These are phyloP conservation scores for Drosophila gunungcola DNA, from an alignment of 1,140 invertebrate species.

Conservation along the genomic window DNA sequence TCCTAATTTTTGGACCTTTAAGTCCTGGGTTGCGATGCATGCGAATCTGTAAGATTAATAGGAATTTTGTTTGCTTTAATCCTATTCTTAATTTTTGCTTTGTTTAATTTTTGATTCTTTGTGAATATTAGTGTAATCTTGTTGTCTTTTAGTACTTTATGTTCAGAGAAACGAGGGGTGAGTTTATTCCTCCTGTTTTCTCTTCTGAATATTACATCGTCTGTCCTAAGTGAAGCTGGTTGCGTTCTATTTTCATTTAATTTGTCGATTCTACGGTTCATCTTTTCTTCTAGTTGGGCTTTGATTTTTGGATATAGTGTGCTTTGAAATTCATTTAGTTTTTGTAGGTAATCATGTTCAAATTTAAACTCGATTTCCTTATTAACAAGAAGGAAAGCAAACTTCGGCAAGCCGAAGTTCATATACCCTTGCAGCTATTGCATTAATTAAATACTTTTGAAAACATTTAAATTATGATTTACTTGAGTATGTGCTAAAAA, in stretches of 20 bases:
- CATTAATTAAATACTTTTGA: too few relatives aligned
- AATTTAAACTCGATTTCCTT: neutral
- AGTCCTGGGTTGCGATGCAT: constrained; percentile 5
- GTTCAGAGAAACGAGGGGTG: constrained; percentile 2
- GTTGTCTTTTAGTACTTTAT: constrained; percentile 1
- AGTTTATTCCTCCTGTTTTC: constrained; percentile 9
- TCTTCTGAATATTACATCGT: constrained; percentile 6
- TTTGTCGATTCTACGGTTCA: neutral
- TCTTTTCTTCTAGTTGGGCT: neutral
- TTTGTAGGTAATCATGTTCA: neutral
- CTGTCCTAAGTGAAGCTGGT: neutral
- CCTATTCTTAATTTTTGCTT: constrained; percentile 5
- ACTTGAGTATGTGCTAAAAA: too few relatives aligned
- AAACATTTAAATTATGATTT: too few relatives aligned
- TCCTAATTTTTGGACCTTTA: constrained; percentile 7
- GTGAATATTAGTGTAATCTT: neutral
- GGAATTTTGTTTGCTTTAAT: constrained; percentile 9
- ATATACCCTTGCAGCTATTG: too few relatives aligned
- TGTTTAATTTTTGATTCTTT: constrained; percentile 9
- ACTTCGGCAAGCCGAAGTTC: too few relatives aligned
- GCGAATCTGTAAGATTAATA: constrained; percentile 10
- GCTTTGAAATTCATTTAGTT: neutral
- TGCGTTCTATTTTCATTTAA: neutral
- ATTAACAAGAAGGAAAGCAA: too few relatives aligned
- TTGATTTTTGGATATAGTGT: neutral